Evolutionary conservation across 1,140 invertebrate genomes (phyloP), one percentile per base, ranked within the genome.

Genomic region (Hylaeus anthracinus): DNA sequence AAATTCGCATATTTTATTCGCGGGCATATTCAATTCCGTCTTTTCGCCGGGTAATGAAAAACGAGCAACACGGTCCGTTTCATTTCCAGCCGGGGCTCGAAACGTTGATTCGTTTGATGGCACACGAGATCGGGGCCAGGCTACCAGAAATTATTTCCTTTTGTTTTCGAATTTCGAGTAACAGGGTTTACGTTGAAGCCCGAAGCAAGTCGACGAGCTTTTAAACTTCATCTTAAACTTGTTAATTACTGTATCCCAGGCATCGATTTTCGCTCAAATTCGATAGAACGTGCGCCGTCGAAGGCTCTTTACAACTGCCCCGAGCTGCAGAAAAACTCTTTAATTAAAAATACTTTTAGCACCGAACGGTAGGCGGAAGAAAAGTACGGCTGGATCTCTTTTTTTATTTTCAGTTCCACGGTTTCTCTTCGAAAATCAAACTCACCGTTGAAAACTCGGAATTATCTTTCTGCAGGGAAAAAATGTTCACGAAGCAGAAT

Each of bases 201-300:
- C 41, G 61, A 66, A 51, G 61, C 71, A 73, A 66, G 43, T 63
- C 61, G 37, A 65, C 77, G 43, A 72, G 77, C 60, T 79, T 53
- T 79, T 66, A 79, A 79, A 79, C 71, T 79, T 79, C 43, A 65
- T 55, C 61, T 79, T 71, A 79, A 79, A 79, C 77, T 79, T 79
- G 77, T 79, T 79, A 79, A 79, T 79, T 79, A 79, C 61, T 37
- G 61, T 79, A 61, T 73, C 51, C 15, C 53, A 2, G 43, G 41
- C 51, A 79, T 79, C 77, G 77, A 79, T 79, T 72, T 73, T 72
- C 77, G 60, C 61, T 79, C 70, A 79, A 79, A 79, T 79, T 79
- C 77, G 77, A 79, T 79, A 79, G 71, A 79, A 73, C 71, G 41
- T 15, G 43, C 14, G n/a, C 41, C 37, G 37, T 58, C 69, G 53